These are phyloP conservation scores for Meloidogyne exigua DNA, from an alignment of 1,140 invertebrate species.

Conservation along the genomic window DNA sequence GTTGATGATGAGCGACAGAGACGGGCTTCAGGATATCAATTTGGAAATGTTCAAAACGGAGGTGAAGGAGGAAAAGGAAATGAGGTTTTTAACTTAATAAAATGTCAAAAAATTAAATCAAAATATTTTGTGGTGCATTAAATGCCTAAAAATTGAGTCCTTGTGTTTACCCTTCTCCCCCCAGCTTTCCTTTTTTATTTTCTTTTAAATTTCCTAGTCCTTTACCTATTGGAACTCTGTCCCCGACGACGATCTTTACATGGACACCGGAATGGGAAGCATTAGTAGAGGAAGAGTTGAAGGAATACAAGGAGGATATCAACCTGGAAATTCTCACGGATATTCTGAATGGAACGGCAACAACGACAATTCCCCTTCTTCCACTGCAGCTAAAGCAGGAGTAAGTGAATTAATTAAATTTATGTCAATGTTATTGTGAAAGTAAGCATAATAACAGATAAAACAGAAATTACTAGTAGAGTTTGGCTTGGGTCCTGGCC, in stretches of 20 bases:
- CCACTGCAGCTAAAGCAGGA: slow-evolving; percentile 15
- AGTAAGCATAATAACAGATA: too few relatives aligned
- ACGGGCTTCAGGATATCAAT: neutral
- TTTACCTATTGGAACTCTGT: neutral
- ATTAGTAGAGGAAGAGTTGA: slow-evolving; percentile 3
- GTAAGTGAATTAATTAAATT: neutral
- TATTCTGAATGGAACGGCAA: neutral
- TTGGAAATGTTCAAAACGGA: neutral
- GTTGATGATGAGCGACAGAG: neutral
- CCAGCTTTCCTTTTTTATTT: too few relatives aligned
- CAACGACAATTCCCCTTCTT: neutral
- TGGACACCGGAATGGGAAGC: slow-evolving; percentile 16
- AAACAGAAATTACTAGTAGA: too few relatives aligned
- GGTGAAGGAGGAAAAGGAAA: neutral
- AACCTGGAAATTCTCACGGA: neutral
- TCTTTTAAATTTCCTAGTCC: neutral
- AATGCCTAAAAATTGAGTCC: too few relatives aligned
- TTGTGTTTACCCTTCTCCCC: too few relatives aligned
- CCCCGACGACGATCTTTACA: neutral
- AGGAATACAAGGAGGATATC: slow-evolving; percentile 14
- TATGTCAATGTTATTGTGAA: too few relatives aligned
- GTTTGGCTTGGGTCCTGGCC: too few relatives aligned
- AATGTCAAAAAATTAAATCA: neutral
- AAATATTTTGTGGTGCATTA: too few relatives aligned
- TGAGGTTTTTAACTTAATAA: neutral